These are phyloP conservation scores for Porites lutea DNA, from an alignment of 64 coral and sea anemone genomes.

Conservation along the genomic window DNA sequence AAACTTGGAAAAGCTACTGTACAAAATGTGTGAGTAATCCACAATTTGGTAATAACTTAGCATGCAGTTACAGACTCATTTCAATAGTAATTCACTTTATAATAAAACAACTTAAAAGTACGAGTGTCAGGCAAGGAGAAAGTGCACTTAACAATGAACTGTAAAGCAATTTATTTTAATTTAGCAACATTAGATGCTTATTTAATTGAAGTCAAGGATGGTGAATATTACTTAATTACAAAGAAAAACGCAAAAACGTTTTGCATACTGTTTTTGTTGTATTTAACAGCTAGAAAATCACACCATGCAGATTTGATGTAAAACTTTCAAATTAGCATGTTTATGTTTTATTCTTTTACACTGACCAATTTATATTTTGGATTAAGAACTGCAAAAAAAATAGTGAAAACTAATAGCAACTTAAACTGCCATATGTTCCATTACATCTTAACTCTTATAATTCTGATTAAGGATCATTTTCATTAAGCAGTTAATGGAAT, in stretches of 20 bases:
- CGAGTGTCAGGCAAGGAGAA: too few relatives aligned
- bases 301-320: neutral
- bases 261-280: too few relatives aligned
- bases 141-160: neutral
- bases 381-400: neutral
- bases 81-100: neutral
- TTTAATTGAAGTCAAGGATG: neutral
- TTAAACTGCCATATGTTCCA: neutral
- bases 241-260: too few relatives aligned
- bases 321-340: too few relatives aligned
- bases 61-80: neutral
- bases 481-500: too few relatives aligned
- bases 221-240: neutral
- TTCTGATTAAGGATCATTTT: too few relatives aligned
- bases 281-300: neutral
- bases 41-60: neutral
- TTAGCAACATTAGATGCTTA: neutral
- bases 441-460: neutral
- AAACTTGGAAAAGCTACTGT: conserved; percentile 35
- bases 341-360: too few relatives aligned
- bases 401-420: neutral
- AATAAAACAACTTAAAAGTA: too few relatives aligned
- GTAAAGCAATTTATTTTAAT: neutral
- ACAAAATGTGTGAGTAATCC: conserved; percentile 51
- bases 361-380: neutral